Conservation (phyloP, 2,113 vertebrate species). For the Poicephalus gulielmi region DNA sequence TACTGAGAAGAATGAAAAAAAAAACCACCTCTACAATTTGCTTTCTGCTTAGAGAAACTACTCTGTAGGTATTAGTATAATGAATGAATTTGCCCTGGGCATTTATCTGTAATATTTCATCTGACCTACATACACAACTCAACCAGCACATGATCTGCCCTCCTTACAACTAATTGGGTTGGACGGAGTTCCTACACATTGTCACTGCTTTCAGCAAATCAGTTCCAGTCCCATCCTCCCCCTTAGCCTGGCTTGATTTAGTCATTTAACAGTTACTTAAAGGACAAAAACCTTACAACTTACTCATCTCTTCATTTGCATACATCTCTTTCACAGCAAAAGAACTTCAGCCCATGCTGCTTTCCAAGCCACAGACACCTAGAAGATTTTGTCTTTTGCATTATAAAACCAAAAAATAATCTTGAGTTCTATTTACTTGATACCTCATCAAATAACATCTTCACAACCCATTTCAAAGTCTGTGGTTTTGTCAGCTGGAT, state of each 20-base stretch:
- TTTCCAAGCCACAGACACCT: neutral
- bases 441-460: neutral
- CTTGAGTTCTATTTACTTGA: neutral
- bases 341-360: neutral
- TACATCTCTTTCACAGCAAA: neutral
- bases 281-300: neutral
- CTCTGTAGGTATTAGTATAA: neutral
- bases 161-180: neutral
- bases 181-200: neutral
- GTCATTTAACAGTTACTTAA: neutral
- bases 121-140: neutral
- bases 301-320: neutral
- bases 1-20: neutral
- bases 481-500: neutral
- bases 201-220: neutral
- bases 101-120: neutral
- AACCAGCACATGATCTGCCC: fast-evolving
- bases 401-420: neutral
- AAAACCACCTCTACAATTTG: neutral
- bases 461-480: neutral
- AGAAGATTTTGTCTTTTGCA: neutral
- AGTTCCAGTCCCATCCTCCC: neutral
- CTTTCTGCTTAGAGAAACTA: neutral
- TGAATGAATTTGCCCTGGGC: neutral
- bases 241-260: neutral